phyloP scores from a whole-genome alignment of 1,140 invertebrate genomes.

The Euglossa dilemma region DNA sequence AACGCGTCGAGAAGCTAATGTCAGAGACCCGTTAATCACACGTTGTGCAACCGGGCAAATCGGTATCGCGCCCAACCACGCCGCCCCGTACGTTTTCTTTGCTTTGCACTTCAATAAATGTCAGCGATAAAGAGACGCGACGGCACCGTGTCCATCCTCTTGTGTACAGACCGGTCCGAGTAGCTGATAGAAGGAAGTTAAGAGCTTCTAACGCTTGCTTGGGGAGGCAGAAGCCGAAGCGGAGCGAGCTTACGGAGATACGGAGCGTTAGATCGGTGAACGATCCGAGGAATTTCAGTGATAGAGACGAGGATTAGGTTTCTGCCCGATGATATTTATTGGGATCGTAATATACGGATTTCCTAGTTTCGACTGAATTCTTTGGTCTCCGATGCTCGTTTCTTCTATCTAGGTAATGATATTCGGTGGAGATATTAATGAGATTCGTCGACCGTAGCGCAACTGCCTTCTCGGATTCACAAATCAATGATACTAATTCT shows the following conservation, averaged over 20 bases:
- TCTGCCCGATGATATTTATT: background rate
- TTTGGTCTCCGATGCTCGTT: background rate
- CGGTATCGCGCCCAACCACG: background rate
- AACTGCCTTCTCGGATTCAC: too few species aligned
- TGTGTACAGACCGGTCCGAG: background rate
- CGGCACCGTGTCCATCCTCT: background rate
- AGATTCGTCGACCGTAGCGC: background rate
- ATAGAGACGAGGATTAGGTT: fast-evolving
- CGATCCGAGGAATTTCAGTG: background rate
- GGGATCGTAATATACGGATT: background rate
- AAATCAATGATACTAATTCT: fast-evolving
- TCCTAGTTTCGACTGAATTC: background rate
- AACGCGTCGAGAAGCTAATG: background rate
- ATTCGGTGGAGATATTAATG: background rate
- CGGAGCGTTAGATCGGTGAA: background rate
- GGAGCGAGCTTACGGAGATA: background rate
- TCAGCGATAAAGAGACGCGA: background rate
- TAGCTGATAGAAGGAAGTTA: background rate
- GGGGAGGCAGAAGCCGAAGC: background rate
- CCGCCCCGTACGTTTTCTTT: background rate
- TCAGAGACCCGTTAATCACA: slow-evolving; percentile 29
- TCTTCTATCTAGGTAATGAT: background rate
- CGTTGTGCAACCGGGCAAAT: slow-evolving; percentile 26
- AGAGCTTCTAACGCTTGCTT: background rate
- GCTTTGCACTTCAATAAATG: slow-evolving; percentile 3